A percentile compares a stretch with the other conserved stretches of the same genome.
Conservation (phyloP, 2,797 vertebrate genomes). For the Octomys mimax region DNA sequence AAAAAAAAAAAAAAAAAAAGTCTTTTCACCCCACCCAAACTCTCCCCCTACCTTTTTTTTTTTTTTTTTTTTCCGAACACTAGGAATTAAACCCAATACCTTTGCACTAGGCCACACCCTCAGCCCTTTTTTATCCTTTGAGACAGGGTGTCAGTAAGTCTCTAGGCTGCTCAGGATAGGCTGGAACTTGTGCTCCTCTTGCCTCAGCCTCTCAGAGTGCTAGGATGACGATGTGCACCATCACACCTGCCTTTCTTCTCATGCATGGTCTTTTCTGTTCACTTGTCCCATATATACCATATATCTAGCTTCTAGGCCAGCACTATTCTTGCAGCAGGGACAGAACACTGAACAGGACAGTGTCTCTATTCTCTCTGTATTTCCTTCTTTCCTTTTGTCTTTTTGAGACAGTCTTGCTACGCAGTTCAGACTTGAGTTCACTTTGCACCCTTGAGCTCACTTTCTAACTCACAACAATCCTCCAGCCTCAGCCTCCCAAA, state of each 20-base stretch:
- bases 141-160: neutral
- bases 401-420: too few species aligned
- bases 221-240: neutral
- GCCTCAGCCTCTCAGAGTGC: neutral
- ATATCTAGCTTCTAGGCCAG: too few species aligned
- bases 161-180: neutral
- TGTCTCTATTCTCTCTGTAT: neutral
- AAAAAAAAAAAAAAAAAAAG: too few species aligned
- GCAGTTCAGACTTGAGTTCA: too few species aligned
- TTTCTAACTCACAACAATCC: too few species aligned
- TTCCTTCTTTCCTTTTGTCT: neutral
- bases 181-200: neutral
- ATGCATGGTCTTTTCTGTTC: neutral
- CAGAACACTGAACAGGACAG: neutral
- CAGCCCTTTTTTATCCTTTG: neutral
- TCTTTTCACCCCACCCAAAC: neutral
- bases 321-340: neutral
- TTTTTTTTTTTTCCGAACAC: neutral
- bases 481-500: too few species aligned
- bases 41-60: neutral
- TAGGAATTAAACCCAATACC: neutral
- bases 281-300: neutral
- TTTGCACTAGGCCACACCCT: neutral
- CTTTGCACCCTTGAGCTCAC: too few species aligned
- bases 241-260: neutral